Conservation (phyloP, 2,888 invertebrate genomes). For the Hirtodrosophila trivittata region DNA sequence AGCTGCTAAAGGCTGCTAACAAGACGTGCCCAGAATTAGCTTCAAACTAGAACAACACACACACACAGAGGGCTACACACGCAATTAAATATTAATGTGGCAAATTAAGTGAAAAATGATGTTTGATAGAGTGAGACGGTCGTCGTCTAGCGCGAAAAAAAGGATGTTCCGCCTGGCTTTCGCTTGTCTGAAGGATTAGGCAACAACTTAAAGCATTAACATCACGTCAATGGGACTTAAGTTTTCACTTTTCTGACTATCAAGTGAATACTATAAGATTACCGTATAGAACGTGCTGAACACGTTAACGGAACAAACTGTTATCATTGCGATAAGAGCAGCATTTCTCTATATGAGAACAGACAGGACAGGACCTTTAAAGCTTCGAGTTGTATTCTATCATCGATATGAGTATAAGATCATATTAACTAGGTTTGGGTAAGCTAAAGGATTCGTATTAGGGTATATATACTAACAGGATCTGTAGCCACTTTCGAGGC, state of each 20-base stretch:
- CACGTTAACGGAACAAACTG: no score
- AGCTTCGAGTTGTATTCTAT: no score
- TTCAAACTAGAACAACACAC: conserved; percentile 10
- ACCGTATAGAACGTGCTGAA: no score
- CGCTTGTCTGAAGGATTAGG: conserved; percentile 59
- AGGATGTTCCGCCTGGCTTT: conserved; percentile 18
- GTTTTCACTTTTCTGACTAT: conserved; percentile 30
- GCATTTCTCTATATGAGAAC: no score
- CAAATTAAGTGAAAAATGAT: conserved; percentile 75
- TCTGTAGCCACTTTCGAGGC: no score
- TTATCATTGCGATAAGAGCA: no score
- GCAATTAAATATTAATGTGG: conserved; percentile 77
- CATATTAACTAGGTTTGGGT: no score
- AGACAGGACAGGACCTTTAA: no score
- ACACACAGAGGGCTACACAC: conserved; percentile 19
- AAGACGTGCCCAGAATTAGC: conserved; percentile 59
- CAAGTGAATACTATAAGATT: conserved; percentile 40
- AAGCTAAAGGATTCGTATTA: no score
- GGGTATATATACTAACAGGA: no score
- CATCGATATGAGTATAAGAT: no score
- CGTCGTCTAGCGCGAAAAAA: conserved; percentile 1
- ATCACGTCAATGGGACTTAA: conserved; percentile 45
- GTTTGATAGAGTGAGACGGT: conserved; percentile 17
- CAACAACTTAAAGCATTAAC: conserved; percentile 67
- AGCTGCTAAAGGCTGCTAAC: conserved; percentile 55